These are phyloP conservation scores for Rhombomys opimus DNA, from an alignment of 2,113 vertebrate species.

Conservation along the genomic window DNA sequence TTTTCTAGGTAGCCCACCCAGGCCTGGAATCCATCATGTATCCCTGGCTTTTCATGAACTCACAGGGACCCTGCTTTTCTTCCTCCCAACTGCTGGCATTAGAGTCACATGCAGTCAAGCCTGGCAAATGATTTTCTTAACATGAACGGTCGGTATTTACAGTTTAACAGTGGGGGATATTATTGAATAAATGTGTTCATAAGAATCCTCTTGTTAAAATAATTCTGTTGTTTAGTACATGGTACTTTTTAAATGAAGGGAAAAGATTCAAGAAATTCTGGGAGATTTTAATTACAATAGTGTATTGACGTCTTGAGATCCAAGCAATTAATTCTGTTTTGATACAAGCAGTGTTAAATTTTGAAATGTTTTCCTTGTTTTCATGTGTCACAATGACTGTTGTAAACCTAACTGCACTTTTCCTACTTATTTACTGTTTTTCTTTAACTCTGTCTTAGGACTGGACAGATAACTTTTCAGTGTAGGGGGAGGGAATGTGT, in stretches of 20 bases:
- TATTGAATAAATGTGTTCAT: not conserved
- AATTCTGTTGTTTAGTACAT: not conserved
- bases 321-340: not conserved
- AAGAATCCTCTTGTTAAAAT: conserved; percentile 7
- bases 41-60: not conserved
- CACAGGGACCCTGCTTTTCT: not conserved
- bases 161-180: not conserved
- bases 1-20: not conserved
- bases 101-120: not conserved
- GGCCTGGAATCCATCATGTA: not conserved
- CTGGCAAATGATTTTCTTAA: not conserved
- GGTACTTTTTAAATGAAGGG: not conserved
- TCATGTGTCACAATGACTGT: conserved; percentile 73
- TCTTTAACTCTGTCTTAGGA: conserved; percentile 78
- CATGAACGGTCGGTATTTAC: not conserved
- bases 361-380: conserved; percentile 62
- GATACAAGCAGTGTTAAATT: not conserved
- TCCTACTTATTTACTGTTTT: conserved; percentile 80
- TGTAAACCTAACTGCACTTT: conserved; percentile 71
- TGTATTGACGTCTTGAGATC: not conserved
- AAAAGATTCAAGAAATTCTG: not conserved
- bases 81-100: not conserved
- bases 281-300: not conserved
- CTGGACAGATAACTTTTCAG: conserved; percentile 65
- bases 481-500: not conserved